phyloP scores from a whole-genome alignment of 2,797 vertebrate species.

The Lophius americanus region DNA sequence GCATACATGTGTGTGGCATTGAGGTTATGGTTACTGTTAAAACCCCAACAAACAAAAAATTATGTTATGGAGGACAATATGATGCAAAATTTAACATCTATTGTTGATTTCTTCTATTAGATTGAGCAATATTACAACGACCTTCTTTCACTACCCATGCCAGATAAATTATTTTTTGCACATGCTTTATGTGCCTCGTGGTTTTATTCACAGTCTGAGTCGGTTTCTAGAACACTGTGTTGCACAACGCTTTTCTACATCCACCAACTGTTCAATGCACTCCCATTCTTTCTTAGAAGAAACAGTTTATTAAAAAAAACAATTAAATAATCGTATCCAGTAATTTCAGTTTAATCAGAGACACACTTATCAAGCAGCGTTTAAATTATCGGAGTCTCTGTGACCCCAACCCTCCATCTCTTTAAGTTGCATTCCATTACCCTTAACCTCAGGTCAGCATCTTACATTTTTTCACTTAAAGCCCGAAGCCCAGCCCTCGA shows the following conservation, averaged over 20 bases:
- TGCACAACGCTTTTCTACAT: neutral
- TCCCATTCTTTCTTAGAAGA: too few species aligned
- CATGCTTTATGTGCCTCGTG: neutral
- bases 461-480: neutral
- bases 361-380: neutral
- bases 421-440: slow-evolving; percentile 8
- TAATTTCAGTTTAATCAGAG: too few species aligned
- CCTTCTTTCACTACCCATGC: neutral
- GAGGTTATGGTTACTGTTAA: too few species aligned
- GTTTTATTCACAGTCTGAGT: neutral
- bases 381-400: neutral
- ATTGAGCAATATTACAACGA: too few species aligned
- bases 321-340: too few species aligned
- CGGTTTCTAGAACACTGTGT: neutral
- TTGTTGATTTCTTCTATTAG: neutral
- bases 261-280: neutral
- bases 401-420: slow-evolving; percentile 2
- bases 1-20: too few species aligned
- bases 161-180: neutral
- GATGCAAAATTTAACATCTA: neutral
- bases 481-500: neutral
- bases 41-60: too few species aligned
- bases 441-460: neutral
- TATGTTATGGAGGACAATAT: neutral
- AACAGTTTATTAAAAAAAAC: too few species aligned